phyloP scores from a whole-genome alignment of 1,140 invertebrate genomes.

The Oreohelix idahoensis region DNA sequence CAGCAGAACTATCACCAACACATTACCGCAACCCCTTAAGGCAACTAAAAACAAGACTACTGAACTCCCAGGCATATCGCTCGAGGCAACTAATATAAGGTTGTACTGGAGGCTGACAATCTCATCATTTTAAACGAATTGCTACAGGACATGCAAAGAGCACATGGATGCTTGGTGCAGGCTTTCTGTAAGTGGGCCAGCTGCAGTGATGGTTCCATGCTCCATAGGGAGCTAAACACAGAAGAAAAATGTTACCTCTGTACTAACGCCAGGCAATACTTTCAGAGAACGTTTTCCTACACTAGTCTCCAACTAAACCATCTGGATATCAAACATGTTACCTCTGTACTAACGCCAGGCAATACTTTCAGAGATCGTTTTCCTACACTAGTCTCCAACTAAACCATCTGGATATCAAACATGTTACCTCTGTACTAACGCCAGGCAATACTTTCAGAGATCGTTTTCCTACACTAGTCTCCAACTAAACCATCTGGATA shows the following conservation, averaged over 20 bases:
- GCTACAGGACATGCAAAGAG: too few relatives aligned
- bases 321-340: conserved; percentile 21
- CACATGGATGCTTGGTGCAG: too few relatives aligned
- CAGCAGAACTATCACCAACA: too few relatives aligned
- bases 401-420: not conserved
- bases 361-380: conserved; percentile 28
- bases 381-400: not conserved
- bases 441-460: conserved; percentile 35
- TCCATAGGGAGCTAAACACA: too few relatives aligned
- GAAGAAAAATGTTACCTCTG: conserved; percentile 24
- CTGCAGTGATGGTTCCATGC: too few relatives aligned
- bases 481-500: not conserved
- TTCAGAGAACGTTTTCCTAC: conserved; percentile 19
- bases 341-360: conserved; percentile 25
- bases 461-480: not conserved
- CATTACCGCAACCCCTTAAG: too few relatives aligned
- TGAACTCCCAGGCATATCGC: too few relatives aligned
- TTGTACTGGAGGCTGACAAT: too few relatives aligned
- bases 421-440: conserved; percentile 11
- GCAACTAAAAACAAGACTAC: too few relatives aligned
- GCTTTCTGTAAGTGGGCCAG: too few relatives aligned
- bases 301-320: not conserved
- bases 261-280: conserved; percentile 23
- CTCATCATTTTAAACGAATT: too few relatives aligned
- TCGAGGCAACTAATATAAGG: too few relatives aligned